Evolutionary conservation across 2,797 vertebrate species (phyloP).

Genomic region (Scolopax bukidnonensis): DNA sequence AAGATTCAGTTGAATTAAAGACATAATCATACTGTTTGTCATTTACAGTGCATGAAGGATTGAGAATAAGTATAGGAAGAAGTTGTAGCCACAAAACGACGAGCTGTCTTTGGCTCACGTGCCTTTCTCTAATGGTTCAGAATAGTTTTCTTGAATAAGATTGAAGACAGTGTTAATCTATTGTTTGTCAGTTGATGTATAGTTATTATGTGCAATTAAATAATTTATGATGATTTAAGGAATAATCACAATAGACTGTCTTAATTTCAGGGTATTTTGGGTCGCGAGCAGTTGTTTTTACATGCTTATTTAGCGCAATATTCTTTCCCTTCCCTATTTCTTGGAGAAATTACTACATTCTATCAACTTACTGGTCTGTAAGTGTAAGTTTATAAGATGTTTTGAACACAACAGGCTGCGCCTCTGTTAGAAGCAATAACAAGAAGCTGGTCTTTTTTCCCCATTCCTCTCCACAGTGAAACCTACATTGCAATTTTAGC

Average conservation of each 20-base stretch:
- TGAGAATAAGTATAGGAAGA: not conserved
- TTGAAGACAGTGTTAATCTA: not conserved
- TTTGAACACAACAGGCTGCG: fast-evolving
- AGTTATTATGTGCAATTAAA: not conserved
- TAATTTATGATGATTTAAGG: not conserved
- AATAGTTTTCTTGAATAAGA: not conserved
- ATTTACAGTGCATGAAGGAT: not conserved
- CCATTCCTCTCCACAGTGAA: not conserved
- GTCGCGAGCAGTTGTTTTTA: not conserved
- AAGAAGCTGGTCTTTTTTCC: not conserved
- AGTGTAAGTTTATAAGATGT: not conserved
- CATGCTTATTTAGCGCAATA: not conserved
- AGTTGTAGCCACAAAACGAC: not conserved
- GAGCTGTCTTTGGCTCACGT: not conserved
- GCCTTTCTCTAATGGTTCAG: not conserved
- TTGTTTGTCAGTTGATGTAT: not conserved
- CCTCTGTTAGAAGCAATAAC: not conserved
- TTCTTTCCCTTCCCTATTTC: not conserved
- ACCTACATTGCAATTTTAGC: not conserved
- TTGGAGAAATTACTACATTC: not conserved
- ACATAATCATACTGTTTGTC: not conserved
- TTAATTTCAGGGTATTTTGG: not conserved
- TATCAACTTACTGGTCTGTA: not conserved
- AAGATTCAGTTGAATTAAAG: not conserved
- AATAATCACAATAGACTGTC: not conserved